Percentiles rank a stretch among this genome's conserved stretches.
Evolutionary conservation across 2,797 vertebrate species (phyloP).

Genomic region (Pangasius macronema): DNA sequence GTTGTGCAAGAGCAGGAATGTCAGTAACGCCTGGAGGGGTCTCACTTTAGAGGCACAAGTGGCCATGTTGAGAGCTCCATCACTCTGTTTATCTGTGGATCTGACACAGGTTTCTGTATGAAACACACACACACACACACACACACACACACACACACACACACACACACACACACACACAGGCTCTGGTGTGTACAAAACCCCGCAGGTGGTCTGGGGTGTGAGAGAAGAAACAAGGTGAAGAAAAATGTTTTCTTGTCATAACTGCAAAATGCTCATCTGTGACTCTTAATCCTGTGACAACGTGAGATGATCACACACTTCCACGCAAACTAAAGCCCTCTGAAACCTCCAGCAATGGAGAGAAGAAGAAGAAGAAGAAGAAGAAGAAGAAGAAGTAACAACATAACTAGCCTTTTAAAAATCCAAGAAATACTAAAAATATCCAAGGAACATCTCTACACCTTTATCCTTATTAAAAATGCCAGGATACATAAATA

Average conservation of each 20-base stretch:
- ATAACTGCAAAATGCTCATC: background rate
- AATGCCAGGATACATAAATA: background rate
- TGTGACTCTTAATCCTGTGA: background rate
- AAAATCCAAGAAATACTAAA: background rate
- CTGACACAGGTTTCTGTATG: background rate
- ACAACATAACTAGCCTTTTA: no score
- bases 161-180: background rate
- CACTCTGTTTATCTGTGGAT: background rate
- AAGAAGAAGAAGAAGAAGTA: background rate
- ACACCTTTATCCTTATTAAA: background rate
- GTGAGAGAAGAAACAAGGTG: background rate
- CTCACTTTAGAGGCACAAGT: background rate
- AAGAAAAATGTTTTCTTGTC: background rate
- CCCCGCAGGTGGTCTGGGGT: background rate
- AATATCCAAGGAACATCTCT: background rate
- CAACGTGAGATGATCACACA: background rate
- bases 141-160: background rate
- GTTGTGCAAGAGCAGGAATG: constrained; percentile 23
- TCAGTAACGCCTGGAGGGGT: background rate
- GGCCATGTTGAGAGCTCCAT: background rate
- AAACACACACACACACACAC: constrained; percentile 7
- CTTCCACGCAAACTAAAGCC: background rate
- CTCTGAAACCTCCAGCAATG: background rate
- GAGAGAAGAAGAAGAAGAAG: background rate
- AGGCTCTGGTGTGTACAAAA: background rate